Evolutionary conservation across 1,140 invertebrate genomes (phyloP).

Genomic region (Semibalanus balanoides): DNA sequence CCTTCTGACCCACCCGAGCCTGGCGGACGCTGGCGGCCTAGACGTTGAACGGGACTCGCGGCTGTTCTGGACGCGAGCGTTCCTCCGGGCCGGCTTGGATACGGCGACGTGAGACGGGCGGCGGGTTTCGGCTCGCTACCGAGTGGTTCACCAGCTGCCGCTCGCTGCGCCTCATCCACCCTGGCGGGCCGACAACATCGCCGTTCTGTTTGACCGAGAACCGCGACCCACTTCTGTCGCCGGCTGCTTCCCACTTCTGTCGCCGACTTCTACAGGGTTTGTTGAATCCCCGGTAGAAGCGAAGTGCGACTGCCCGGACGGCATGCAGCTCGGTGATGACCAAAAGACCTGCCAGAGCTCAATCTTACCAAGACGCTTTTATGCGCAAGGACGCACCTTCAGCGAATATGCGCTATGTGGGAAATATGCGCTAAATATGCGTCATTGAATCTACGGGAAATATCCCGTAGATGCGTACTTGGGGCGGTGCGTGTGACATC

Average conservation of each 20-base stretch:
- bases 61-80: background rate
- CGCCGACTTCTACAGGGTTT: background rate
- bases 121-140: background rate
- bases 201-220: background rate
- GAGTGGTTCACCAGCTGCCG: background rate
- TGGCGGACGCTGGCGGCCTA: background rate
- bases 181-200: background rate
- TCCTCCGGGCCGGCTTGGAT: background rate
- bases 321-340: background rate
- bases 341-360: background rate
- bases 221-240: too few species aligned
- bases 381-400: too few species aligned
- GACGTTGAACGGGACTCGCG: background rate
- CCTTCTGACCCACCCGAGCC: background rate
- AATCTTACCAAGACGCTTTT: too few species aligned
- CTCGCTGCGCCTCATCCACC: background rate
- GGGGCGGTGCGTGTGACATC: too few species aligned
- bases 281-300: background rate
- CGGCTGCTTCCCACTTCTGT: background rate
- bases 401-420: too few species aligned
- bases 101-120: background rate
- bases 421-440: too few species aligned
- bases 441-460: too few species aligned
- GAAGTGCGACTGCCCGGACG: background rate
- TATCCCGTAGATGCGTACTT: too few species aligned